A percentile compares a stretch with the other conserved stretches of the same genome.
These are phyloP conservation scores for Antheraea yamamai DNA, from an alignment of 2,888 invertebrate genomes.

Conservation along the genomic window DNA sequence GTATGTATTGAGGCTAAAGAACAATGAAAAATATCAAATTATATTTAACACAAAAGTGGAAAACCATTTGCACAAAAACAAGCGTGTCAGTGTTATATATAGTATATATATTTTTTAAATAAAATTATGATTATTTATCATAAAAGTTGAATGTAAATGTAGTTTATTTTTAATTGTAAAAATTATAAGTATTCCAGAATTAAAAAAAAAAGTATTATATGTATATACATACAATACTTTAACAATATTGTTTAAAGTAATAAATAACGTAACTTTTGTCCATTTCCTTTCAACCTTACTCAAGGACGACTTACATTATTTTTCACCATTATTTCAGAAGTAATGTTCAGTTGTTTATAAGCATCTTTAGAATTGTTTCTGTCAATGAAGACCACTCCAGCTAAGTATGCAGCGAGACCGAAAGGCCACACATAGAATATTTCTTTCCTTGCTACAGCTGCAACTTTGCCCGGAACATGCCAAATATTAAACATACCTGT, in stretches of 20 bases:
- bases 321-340: conserved; percentile 78
- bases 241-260: too few species aligned
- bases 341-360: conserved; percentile 76
- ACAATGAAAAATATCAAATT: too few species aligned
- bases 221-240: too few species aligned
- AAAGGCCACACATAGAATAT: conserved; percentile 85
- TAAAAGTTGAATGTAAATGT: too few species aligned
- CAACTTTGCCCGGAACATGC: conserved; percentile 83
- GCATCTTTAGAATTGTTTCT: conserved; percentile 84
- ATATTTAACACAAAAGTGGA: too few species aligned
- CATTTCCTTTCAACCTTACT: neutral
- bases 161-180: neutral
- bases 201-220: too few species aligned
- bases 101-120: too few species aligned
- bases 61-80: too few species aligned
- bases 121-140: too few species aligned
- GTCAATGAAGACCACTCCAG: conserved; percentile 86
- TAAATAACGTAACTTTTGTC: neutral
- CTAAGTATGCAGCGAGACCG: conserved; percentile 84
- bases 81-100: too few species aligned
- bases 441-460: conserved; percentile 85
- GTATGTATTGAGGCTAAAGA: too few species aligned
- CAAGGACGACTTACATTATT: conserved; percentile 66
- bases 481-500: conserved; percentile 85
- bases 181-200: neutral